Percentiles rank a stretch among this genome's conserved stretches.
Conservation (phyloP, 2,888 invertebrate genomes). For the Temnothorax rugatulus region DNA sequence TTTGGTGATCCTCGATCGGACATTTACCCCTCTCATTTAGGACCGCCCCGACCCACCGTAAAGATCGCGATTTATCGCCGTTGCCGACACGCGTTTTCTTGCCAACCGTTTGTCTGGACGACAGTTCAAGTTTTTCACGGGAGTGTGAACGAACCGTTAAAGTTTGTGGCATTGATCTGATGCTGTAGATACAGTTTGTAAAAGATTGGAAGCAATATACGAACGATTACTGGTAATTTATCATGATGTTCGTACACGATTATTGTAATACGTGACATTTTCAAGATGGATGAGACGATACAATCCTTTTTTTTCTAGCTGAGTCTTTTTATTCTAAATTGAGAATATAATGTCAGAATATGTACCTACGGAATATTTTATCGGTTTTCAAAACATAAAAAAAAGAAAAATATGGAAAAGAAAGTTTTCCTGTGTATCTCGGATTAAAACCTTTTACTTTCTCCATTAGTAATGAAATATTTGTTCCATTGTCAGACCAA, state of each 20-base stretch:
- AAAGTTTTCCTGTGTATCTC: neutral
- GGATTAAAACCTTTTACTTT: neutral
- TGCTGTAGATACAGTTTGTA: neutral
- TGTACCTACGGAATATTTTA: neutral
- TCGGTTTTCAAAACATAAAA: neutral
- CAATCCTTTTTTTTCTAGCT: neutral
- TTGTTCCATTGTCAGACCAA: neutral
- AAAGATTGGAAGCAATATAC: neutral
- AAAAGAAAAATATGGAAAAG: neutral
- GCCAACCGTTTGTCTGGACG: constrained; percentile 27
- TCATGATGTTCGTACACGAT: neutral
- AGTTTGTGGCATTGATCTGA: neutral
- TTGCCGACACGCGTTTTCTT: constrained; percentile 58
- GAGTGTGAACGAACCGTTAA: constrained; percentile 31
- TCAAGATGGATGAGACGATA: constrained; percentile 24
- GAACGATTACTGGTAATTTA: constrained; percentile 3
- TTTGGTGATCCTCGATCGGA: constrained; percentile 65
- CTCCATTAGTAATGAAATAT: neutral
- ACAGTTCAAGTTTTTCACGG: constrained; percentile 52
- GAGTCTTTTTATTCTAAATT: constrained; percentile 11
- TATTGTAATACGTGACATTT: constrained; percentile 11
- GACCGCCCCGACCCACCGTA: constrained; percentile 64
- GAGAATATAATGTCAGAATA: neutral
- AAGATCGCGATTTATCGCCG: constrained; percentile 75
- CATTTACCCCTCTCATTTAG: constrained; percentile 63